Percentiles rank a stretch among this genome's conserved stretches.
Conservation (phyloP, 2,113 vertebrate species). For the Benitochromis conjunctus region DNA sequence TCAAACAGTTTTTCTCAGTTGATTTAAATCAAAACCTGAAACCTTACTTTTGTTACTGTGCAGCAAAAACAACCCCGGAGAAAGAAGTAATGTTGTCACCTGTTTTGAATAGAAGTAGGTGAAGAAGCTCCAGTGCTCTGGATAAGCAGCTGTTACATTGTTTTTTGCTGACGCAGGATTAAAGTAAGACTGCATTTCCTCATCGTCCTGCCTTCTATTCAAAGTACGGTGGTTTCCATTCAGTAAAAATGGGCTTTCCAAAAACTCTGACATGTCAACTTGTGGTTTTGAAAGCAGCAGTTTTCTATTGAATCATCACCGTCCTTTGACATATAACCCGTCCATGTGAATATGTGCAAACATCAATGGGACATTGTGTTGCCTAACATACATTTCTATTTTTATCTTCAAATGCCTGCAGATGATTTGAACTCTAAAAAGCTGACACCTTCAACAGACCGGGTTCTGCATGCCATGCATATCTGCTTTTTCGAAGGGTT, state of each 20-base stretch:
- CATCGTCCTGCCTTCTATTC: background rate
- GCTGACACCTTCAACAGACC: background rate
- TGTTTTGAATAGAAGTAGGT: background rate
- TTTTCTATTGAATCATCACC: background rate
- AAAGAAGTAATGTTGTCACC: background rate
- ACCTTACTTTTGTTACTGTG: fast-evolving
- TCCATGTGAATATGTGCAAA: background rate
- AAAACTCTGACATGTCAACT: background rate
- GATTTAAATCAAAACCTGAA: background rate
- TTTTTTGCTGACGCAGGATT: background rate
- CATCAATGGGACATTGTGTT: background rate
- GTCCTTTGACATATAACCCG: background rate
- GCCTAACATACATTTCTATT: background rate
- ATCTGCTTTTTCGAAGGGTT: background rate
- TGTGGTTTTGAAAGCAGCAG: background rate
- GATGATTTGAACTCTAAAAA: background rate
- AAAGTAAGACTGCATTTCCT: background rate
- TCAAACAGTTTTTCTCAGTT: background rate
- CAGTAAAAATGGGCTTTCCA: background rate
- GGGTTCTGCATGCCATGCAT: background rate
- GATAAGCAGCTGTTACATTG: background rate
- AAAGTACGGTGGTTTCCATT: background rate
- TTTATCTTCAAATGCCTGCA: background rate
- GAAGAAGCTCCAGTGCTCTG: background rate
- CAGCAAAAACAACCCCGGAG: background rate